Evolutionary conservation across 1,140 invertebrate species (phyloP), one percentile per base, ranked within the genome.

Genomic region (Lucilia sericata): DNA sequence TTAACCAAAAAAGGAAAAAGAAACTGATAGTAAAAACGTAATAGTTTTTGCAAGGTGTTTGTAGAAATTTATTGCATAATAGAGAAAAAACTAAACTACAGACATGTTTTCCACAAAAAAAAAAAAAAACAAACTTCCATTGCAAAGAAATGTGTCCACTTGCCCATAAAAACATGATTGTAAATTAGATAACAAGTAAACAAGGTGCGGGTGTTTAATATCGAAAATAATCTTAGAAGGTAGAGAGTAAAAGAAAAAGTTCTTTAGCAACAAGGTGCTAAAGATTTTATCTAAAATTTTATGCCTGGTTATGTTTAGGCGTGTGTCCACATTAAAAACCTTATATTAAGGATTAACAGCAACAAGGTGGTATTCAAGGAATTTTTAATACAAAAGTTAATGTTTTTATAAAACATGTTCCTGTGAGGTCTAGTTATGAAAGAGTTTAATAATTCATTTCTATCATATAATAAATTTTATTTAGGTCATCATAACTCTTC

Each of bases 201-300:
- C 19, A 70, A 70, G 65, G 65, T 70, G 65, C 65, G 65, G 65
- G 65, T 70, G 65, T 70, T 70, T 70, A 70, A 70, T n/a, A 17
- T n/a, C 55, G 25, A 25, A 70, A 70, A 21, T 21, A n/a, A 8
- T 21, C n/a, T 7, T 8, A 70, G n/a, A n/a, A 21, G 10, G 19
- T 21, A 21, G 0, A 70, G n/a, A 21, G n/a, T n/a, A n/a, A n/a
- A 17, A 60, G 4, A 3, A 60, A 60, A 60, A 2, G n/a, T n/a
- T 30, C 25, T 30, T 30, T 60, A n/a, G 14, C 14, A 70, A 70
- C 65, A 70, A 70, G 65, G 65, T 70, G 65, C 65, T 70, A 70
- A 70, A 70, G 65, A 70, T 70, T 21, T 70, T 9, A 70, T 70
- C 65, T 70, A 10, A 10, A 25, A 21, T 70, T 19, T 70, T 70